Conservation (phyloP, 2,797 vertebrate genomes). For the Sciurus vulgaris region DNA sequence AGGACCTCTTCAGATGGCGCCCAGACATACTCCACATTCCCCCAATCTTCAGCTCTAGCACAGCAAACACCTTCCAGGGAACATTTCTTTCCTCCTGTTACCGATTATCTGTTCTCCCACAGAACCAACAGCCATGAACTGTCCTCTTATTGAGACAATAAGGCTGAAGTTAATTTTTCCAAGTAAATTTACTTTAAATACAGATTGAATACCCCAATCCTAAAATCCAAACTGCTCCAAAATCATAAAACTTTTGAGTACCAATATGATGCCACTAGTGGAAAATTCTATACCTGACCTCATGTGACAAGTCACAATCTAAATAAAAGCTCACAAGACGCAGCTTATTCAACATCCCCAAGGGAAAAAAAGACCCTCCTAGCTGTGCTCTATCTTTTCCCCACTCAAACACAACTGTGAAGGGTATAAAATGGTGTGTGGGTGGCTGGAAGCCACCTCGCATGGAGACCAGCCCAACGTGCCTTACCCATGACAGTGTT, state of each 20-base stretch:
- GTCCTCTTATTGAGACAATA: background rate
- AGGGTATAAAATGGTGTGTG: background rate
- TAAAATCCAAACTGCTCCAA: background rate
- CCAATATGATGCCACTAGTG: background rate
- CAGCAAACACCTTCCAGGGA: too few relatives aligned
- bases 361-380: background rate
- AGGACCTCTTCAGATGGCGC: background rate
- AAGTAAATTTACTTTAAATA: background rate
- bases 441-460: too few relatives aligned
- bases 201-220: background rate
- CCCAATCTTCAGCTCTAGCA: accelerated
- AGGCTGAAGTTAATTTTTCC: conserved; percentile 14
- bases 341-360: background rate
- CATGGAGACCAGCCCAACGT: background rate
- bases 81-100: accelerated
- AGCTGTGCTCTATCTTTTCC: background rate
- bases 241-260: background rate
- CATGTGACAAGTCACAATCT: background rate
- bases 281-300: background rate
- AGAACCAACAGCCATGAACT: background rate
- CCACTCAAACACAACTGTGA: background rate
- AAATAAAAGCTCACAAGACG: background rate
- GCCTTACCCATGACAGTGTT: background rate
- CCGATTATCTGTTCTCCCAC: background rate
- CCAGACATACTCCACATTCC: accelerated